A percentile compares a stretch with the other conserved stretches of the same genome.
phyloP scores from a whole-genome alignment of 2,113 vertebrate species.

The Lagenorhynchus albirostris region DNA sequence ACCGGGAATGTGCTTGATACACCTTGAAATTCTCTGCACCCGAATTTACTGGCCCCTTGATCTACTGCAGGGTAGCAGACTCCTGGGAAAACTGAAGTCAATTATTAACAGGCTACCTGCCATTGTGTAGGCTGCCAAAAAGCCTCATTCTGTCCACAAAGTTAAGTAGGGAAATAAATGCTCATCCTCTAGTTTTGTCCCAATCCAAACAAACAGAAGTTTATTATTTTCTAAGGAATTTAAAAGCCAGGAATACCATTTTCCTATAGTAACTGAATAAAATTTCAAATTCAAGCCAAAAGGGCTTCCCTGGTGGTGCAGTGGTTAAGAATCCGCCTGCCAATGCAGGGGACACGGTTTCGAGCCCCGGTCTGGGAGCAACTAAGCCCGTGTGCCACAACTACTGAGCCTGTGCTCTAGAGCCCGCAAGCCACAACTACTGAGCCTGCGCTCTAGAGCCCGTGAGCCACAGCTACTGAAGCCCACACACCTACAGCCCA shows the following conservation, averaged over 20 bases:
- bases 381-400: too few species aligned
- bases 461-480: too few species aligned
- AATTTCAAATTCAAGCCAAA: neutral
- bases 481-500: too few species aligned
- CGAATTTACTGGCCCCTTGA: neutral
- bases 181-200: neutral
- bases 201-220: conserved; percentile 11
- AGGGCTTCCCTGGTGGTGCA: too few species aligned
- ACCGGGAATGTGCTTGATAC: neutral
- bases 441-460: too few species aligned
- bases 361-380: too few species aligned
- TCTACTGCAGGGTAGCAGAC: neutral
- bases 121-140: neutral
- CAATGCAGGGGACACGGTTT: too few species aligned
- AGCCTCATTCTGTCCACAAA: neutral
- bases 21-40: conserved; percentile 1
- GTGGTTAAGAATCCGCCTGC: too few species aligned
- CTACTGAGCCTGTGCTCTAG: too few species aligned
- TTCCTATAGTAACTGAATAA: neutral
- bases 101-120: neutral
- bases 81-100: neutral
- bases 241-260: neutral
- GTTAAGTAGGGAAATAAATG: conserved; percentile 2
- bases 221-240: conserved; percentile 10
- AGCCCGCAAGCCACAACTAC: too few species aligned